Base-by-base conservation (phyloP, 2,113 vertebrate genomes). In the Pseudonaja textilis region DNA sequence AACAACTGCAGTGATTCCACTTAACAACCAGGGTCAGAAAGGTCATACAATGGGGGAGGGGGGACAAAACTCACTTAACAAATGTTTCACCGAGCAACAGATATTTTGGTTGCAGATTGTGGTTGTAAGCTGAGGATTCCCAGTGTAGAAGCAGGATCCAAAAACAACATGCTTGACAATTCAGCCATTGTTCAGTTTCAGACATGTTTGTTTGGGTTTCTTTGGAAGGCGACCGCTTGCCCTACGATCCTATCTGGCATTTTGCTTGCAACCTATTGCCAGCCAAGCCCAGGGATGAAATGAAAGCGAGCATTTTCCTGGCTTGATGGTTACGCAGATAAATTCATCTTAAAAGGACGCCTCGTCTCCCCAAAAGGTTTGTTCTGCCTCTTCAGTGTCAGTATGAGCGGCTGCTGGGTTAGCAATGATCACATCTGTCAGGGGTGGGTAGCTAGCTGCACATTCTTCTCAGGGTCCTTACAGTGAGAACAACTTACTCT, bases 161-260 rank as follows among this genome's bases (percentile, higher is more conserved):
- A 55, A 0, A 16, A 23, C n/a, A 20, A 22, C 0, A 18, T 69
- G 85, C 90, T 56, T 0, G 0, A 5, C 25, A 34, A 45, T 54
- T 94, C 14, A 0, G 0, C 11, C 7, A 50, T n/a, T 20, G 1
- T n/a, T 85, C 61, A 29, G 34, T 64, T 87, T 88, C 1, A 56
- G n/a, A 7, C 14, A 5, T 29, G 50, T 91, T 61, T 26, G 6
- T 47, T 47, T 47, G 6, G 47, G 47, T 81, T 90, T 56, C 45
- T 29, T 81, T 50, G 1, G 14, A 87, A 29, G 69, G 45, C 1
- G 4, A 25, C 59, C 6, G 29, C 52, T 8, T n/a, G 57, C 25
- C 64, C 61, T 20, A n/a, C 42, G 23, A 54, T 90, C 11, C 5
- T 0, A 50, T 45, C 89, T 59, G 74, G 47, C 8, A n/a, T 50